phyloP scores from a whole-genome alignment of 2,113 vertebrate species.

The Tychaedon coryphoeus region DNA sequence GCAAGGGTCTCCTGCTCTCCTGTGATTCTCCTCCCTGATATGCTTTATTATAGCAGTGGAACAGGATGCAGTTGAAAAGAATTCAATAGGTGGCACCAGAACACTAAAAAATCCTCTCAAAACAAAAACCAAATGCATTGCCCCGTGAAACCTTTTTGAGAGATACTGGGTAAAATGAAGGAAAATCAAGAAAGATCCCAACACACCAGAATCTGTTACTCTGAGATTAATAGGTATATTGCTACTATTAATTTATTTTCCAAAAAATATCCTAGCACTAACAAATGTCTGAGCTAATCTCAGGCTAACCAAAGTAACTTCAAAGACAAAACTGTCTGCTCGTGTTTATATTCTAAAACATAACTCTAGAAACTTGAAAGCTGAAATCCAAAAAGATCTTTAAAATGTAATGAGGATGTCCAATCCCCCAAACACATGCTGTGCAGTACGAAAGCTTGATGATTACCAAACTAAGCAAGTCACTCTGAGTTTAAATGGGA shows the following conservation, averaged over 20 bases:
- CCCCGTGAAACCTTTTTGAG: background rate
- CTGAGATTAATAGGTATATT: background rate
- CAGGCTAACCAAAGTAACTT: background rate
- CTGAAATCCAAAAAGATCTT: slow-evolving; percentile 32
- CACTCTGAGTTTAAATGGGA: background rate
- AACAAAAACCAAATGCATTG: background rate
- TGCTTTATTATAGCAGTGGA: background rate
- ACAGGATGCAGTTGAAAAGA: background rate
- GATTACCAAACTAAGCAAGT: background rate
- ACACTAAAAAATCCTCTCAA: slow-evolving; percentile 35
- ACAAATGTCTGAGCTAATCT: background rate
- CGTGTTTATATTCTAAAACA: background rate
- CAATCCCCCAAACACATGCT: background rate
- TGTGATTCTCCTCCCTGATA: background rate
- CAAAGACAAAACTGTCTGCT: slow-evolving; percentile 1
- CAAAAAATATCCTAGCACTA: background rate
- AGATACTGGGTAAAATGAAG: background rate
- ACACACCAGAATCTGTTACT: background rate
- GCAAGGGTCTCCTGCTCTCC: background rate
- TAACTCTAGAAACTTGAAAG: background rate
- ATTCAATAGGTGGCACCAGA: slow-evolving; percentile 76
- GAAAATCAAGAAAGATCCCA: background rate
- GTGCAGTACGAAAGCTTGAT: background rate
- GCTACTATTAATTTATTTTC: slow-evolving; percentile 21
- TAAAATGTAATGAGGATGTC: background rate